These are phyloP conservation scores for Eubasilissa splendida DNA, from an alignment of 2,888 invertebrate genomes.

Conservation along the genomic window DNA sequence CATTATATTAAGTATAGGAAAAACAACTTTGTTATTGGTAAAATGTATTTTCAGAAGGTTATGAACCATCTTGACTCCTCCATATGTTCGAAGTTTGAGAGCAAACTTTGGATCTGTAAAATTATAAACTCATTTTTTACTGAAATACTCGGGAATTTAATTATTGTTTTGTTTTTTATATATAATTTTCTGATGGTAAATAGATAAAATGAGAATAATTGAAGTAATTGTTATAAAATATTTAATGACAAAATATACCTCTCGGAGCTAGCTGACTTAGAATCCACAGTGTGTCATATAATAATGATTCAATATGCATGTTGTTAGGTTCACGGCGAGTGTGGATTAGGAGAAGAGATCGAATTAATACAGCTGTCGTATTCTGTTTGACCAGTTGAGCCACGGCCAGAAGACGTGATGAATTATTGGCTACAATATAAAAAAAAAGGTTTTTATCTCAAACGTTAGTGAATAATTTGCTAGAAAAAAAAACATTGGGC, in stretches of 20 bases:
- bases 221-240: background rate
- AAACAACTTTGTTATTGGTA: conserved; percentile 74
- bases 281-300: conserved; percentile 76
- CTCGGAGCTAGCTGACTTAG: conserved; percentile 73
- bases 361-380: conserved; percentile 74
- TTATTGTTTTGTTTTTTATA: background rate
- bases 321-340: conserved; percentile 69
- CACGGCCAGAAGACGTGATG: conserved; percentile 70
- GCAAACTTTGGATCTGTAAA: conserved; percentile 73
- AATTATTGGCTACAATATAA: conserved; percentile 71
- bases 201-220: background rate
- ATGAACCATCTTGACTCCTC: conserved; percentile 76
- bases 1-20: conserved; percentile 74
- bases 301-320: conserved; percentile 70
- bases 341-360: conserved; percentile 71
- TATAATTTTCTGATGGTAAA: background rate
- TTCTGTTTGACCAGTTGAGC: conserved; percentile 71
- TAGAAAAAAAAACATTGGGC: no score
- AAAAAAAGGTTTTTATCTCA: background rate
- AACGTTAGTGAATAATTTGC: no score
- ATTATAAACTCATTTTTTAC: background rate
- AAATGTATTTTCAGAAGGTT: conserved; percentile 74
- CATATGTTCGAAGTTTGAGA: conserved; percentile 75
- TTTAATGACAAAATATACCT: conserved; percentile 63
- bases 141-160: background rate